phyloP scores from a whole-genome alignment of 2,888 invertebrate species.

The Melipona beecheii region DNA sequence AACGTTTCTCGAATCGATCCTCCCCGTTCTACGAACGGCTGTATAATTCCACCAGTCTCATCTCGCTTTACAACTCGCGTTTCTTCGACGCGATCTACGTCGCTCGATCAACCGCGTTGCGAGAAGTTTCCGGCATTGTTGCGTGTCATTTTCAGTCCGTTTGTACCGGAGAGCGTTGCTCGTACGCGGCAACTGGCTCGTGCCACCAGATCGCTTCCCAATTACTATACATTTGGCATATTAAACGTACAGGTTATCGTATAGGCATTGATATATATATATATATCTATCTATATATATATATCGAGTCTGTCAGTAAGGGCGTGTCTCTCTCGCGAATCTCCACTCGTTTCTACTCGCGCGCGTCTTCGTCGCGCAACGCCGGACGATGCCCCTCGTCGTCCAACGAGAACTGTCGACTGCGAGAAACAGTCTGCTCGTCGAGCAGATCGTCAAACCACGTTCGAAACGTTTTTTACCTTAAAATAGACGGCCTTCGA shows the following conservation, averaged over 20 bases:
- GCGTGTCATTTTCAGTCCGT: too few relatives aligned
- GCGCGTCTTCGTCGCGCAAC: not conserved
- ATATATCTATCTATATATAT: constrained; percentile 72
- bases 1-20: constrained; percentile 10
- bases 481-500: constrained; percentile 9
- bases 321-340: constrained; percentile 7
- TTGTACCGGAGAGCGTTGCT: not conserved
- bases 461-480: constrained; percentile 11
- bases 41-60: not conserved
- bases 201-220: constrained; percentile 64
- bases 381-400: not conserved
- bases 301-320: constrained; percentile 64
- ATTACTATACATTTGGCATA: constrained; percentile 84
- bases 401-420: not conserved
- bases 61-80: not conserved
- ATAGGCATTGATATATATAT: constrained; percentile 74
- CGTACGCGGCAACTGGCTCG: constrained; percentile 3
- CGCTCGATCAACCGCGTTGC: not conserved
- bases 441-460: constrained; percentile 5
- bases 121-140: not conserved
- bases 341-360: not conserved
- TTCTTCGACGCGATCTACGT: too few relatives aligned
- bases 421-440: not conserved
- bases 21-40: constrained; percentile 3
- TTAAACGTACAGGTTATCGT: constrained; percentile 80